These are phyloP conservation scores for Lissocephala sabroskyi DNA, from an alignment of 2,888 invertebrate species.

Conservation along the genomic window DNA sequence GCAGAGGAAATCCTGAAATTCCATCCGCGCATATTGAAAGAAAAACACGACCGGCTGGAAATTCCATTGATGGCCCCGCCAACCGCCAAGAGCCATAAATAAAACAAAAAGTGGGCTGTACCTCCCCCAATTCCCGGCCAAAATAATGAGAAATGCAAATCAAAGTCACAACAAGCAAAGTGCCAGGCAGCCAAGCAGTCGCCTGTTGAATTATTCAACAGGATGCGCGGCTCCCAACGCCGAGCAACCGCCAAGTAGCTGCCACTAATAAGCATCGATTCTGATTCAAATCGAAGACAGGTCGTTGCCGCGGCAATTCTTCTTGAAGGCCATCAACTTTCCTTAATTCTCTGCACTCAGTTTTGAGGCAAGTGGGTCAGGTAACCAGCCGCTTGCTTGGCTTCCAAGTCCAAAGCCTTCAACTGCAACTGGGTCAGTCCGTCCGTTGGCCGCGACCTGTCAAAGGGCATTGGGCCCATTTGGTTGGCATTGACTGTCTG, in stretches of 20 bases:
- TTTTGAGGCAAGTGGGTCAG: no score
- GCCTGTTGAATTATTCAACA: constrained; percentile 56
- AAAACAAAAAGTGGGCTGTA: constrained; percentile 15
- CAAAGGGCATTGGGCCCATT: no score
- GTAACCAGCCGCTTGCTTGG: no score
- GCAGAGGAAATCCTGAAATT: constrained; percentile 17
- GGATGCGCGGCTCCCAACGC: constrained; percentile 39
- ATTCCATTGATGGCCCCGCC: constrained; percentile 17
- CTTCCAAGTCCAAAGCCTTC: no score
- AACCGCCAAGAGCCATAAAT: background rate
- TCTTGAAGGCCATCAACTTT: no score
- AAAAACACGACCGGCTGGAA: constrained; percentile 28
- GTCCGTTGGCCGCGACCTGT: no score
- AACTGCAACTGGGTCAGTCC: no score
- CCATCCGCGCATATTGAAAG: constrained; percentile 11
- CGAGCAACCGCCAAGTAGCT: constrained; percentile 12
- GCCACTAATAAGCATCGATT: constrained; percentile 51
- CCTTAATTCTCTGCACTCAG: no score
- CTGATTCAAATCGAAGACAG: constrained; percentile 44
- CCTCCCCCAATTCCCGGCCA: no score
- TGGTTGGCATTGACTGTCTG: no score
- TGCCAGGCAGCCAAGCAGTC: background rate
- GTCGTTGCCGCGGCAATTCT: no score
- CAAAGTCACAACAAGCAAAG: constrained; percentile 17
- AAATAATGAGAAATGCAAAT: constrained; percentile 38